Evolutionary conservation across 2,797 vertebrate species (phyloP).

Genomic region (Manis javanica): DNA sequence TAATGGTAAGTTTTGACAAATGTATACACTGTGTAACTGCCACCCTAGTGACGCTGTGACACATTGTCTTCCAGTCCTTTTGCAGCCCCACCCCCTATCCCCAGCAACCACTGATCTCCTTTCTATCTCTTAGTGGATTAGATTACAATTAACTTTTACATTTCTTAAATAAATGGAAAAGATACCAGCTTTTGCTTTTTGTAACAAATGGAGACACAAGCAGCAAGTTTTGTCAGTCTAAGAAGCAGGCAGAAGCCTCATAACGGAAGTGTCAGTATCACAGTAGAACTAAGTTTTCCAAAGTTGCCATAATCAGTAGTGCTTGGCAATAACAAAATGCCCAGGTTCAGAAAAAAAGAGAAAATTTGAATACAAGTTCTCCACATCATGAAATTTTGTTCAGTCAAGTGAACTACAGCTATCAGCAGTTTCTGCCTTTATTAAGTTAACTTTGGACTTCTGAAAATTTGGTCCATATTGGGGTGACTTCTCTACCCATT

Average conservation of each 20-base stretch:
- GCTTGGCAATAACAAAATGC: not conserved
- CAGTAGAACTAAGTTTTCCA: not conserved
- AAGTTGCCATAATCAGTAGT: not conserved
- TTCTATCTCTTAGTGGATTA: not conserved
- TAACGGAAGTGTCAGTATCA: not conserved
- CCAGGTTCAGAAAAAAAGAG: not conserved
- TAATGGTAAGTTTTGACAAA: not conserved
- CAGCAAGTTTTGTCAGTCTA: not conserved
- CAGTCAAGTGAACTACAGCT: not conserved
- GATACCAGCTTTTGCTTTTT: not conserved
- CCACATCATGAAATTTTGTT: not conserved
- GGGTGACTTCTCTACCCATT: not conserved
- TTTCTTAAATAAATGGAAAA: not conserved
- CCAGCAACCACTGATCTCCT: not conserved
- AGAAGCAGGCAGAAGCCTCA: not conserved
- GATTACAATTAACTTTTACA: not conserved
- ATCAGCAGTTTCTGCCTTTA: not conserved
- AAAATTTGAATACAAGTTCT: constrained; percentile 3
- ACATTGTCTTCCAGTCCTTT: not conserved
- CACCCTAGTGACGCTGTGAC: not conserved
- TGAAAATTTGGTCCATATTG: not conserved
- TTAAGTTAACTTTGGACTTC: not conserved
- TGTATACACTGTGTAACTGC: not conserved
- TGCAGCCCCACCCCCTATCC: not conserved
- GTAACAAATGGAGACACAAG: not conserved